Percentiles rank a stretch among this genome's conserved stretches.
Conservation (phyloP, 2,797 vertebrate species). For the Spea hammondii region DNA sequence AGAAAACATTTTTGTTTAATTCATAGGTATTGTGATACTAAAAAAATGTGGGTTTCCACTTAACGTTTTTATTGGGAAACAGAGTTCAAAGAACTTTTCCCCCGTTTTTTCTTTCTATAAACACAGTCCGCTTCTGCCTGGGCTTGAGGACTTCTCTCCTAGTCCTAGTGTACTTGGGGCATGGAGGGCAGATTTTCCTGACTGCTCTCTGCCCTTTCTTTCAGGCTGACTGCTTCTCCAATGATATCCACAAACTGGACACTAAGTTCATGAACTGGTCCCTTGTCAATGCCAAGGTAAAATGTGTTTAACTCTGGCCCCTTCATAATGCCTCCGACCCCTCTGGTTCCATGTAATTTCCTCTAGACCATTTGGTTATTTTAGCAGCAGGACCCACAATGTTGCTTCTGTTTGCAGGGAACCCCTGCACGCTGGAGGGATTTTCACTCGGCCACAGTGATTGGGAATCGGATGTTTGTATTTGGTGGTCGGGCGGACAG, state of each 20-base stretch:
- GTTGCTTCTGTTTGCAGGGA: constrained; percentile 67
- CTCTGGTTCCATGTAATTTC: neutral
- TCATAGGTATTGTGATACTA: too few relatives aligned
- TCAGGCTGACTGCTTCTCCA: constrained; percentile 98
- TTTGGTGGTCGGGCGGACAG: constrained; percentile 95
- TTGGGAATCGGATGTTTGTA: constrained; percentile 93
- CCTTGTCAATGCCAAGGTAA: constrained; percentile 88
- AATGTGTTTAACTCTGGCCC: constrained; percentile 52
- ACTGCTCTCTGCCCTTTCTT: constrained; percentile 13
- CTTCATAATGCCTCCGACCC: too few relatives aligned
- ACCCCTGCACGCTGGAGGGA: constrained; percentile 93
- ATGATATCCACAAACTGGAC: constrained; percentile 96
- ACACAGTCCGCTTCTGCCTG: too few relatives aligned
- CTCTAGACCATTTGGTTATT: neutral
- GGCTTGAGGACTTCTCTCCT: too few relatives aligned
- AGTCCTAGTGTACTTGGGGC: too few relatives aligned
- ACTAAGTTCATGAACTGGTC: constrained; percentile 90
- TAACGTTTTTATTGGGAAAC: too few relatives aligned
- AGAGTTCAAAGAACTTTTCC: too few relatives aligned
- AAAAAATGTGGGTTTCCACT: too few relatives aligned
- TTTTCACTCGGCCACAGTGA: constrained; percentile 96
- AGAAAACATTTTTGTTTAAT: too few relatives aligned
- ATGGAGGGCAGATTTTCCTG: too few relatives aligned
- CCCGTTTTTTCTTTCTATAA: too few relatives aligned
- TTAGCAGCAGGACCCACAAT: neutral